Base-by-base conservation (phyloP, 1,140 invertebrate species). In the Micrasema longulum region DNA sequence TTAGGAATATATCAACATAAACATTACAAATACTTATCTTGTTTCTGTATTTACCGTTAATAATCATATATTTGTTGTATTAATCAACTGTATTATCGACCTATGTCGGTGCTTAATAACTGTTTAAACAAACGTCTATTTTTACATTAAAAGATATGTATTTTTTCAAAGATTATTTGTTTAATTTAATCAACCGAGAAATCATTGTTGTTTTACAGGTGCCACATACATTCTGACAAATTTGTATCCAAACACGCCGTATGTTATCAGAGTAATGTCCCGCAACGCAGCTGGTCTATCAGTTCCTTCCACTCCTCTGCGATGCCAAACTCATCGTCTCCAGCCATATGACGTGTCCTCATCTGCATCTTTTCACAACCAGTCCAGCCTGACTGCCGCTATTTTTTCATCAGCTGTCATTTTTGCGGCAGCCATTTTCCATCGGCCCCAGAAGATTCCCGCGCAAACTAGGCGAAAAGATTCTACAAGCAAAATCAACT, bases 241-340 rank as follows among this genome's bases (percentile, higher is more conserved):
- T 26, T 72, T 85, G 4, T 76, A 79, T 23, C 79, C 79, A 9
- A 78, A 82, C 60, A 84, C 83, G 0, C 67, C 57, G 2, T 85
- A 85, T 60, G 70, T 79, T 18, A 78, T 84, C 48, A 75, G 82
- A 31, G 84, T 81, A 0, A 81, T 83, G 20, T 80, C 83, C 0
- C 75, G 76, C 10, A 84, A 84, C 69, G 70, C 78, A 38, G 84
- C 84, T 12, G 84, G 84, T 0, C 76, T 80, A 20, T 76, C 75
- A 0, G 35, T 43, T 2, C 72, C 71, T 35, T 65, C 72, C 1
- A 9, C 45, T 22, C 47, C 68, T 2, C 16, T 55, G 14, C 18
- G 35, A 12, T 70, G 55, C 48, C 50, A 52, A 18, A 76, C 74
- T 10, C 47, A 70, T 31, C 47, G 36, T 4, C 38, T 68, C 3